Evolutionary conservation across 2,113 vertebrate genomes (phyloP).

Genomic region (Cyanistes caeruleus): DNA sequence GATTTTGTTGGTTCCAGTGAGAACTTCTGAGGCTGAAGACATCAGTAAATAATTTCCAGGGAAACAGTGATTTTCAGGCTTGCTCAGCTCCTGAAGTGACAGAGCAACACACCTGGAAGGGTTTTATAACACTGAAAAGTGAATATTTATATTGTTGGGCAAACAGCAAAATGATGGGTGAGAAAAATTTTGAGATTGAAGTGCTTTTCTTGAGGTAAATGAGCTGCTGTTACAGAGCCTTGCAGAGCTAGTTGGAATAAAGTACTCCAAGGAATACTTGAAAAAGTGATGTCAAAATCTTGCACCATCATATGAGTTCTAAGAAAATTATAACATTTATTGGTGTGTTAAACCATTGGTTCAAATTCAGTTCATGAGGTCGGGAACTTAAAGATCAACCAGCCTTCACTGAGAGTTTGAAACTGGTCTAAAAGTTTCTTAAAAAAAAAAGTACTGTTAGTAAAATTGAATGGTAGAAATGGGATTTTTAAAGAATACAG

Average conservation of each 20-base stretch:
- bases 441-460: neutral
- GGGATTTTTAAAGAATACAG: neutral
- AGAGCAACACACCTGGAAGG: neutral
- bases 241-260: neutral
- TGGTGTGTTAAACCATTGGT: constrained; percentile 22
- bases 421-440: constrained; percentile 25
- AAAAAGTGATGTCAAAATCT: neutral
- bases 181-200: neutral
- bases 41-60: neutral
- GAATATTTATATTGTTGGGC: neutral
- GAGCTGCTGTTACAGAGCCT: neutral
- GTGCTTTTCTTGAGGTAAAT: neutral
- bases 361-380: neutral
- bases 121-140: neutral
- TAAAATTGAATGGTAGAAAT: neutral
- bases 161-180: neutral
- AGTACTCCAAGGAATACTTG: neutral
- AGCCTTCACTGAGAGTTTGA: neutral
- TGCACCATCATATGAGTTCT: neutral
- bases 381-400: neutral
- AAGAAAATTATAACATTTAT: neutral
- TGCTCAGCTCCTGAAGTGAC: neutral
- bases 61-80: neutral
- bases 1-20: constrained; percentile 22
- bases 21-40: neutral